A percentile compares a stretch with the other conserved stretches of the same genome.
phyloP scores from a whole-genome alignment of 2,888 invertebrate genomes.

The Portevinia maculata region DNA sequence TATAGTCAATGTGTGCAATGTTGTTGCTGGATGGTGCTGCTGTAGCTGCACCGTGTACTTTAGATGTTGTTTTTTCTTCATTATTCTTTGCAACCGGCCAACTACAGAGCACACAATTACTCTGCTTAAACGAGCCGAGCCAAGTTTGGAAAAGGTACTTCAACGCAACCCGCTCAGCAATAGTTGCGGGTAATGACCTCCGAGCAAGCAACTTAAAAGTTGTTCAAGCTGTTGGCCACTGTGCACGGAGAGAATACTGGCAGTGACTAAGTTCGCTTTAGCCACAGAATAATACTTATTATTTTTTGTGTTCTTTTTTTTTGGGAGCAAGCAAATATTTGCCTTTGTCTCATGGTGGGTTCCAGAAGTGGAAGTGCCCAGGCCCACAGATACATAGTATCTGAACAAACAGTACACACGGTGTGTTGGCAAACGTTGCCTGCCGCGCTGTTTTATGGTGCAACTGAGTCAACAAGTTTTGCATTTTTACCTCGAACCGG shows the following conservation, averaged over 20 bases:
- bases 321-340: constrained; percentile 73
- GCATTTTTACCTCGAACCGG: constrained; percentile 72
- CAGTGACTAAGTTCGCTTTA: constrained; percentile 39
- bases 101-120: constrained; percentile 69
- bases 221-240: constrained; percentile 72
- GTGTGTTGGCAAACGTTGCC: constrained; percentile 9
- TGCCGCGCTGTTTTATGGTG: constrained; percentile 50
- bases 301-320: constrained; percentile 52
- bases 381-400: constrained; percentile 50
- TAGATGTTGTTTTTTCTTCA: constrained; percentile 40
- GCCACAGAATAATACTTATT: constrained; percentile 41
- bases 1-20: constrained; percentile 67
- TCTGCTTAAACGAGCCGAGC: constrained; percentile 68
- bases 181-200: constrained; percentile 72
- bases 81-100: constrained; percentile 61
- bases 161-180: constrained; percentile 44
- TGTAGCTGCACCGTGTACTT: constrained; percentile 42
- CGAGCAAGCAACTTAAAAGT: constrained; percentile 67
- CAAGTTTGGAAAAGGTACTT: constrained; percentile 74
- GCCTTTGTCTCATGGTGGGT: constrained; percentile 63
- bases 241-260: constrained; percentile 35
- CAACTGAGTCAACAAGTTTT: constrained; percentile 74
- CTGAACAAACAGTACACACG: constrained; percentile 40
- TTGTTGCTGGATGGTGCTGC: constrained; percentile 52
- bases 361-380: constrained; percentile 65